These are phyloP conservation scores for Asarcornis scutulata DNA, from an alignment of 2,113 vertebrate genomes.

Conservation along the genomic window DNA sequence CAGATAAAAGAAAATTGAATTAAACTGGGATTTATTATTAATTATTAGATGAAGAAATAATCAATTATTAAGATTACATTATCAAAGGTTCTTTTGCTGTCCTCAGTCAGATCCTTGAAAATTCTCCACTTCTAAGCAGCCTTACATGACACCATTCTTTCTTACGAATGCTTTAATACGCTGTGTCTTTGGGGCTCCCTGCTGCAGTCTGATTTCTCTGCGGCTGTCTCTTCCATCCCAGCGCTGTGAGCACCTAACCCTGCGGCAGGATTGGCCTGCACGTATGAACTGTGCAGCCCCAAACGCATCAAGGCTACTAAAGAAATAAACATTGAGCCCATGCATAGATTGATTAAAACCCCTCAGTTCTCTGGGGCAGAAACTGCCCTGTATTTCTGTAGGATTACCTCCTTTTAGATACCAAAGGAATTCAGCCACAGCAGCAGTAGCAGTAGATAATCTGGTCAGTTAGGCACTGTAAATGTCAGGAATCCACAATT, in stretches of 20 bases:
- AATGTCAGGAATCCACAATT: not conserved
- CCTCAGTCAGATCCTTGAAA: slow-evolving; percentile 19
- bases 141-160: not conserved
- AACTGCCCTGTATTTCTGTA: not conserved
- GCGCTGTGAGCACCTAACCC: not conserved
- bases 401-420: not conserved
- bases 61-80: slow-evolving; percentile 44
- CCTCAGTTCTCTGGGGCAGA: not conserved
- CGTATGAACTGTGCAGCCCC: not conserved
- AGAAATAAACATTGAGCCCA: not conserved
- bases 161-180: not conserved
- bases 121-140: not conserved
- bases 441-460: not conserved
- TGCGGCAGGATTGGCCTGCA: not conserved
- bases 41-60: slow-evolving; percentile 39
- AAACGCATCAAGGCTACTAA: not conserved
- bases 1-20: slow-evolving; percentile 6
- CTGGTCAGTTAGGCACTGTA: not conserved
- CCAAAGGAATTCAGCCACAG: not conserved
- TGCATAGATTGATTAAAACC: not conserved
- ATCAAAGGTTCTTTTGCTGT: slow-evolving; percentile 31
- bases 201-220: not conserved
- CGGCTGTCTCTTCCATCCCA: not conserved
- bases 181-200: not conserved
- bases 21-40: slow-evolving; percentile 32